A percentile compares a stretch with the other conserved stretches of the same genome.
phyloP scores from a whole-genome alignment of 2,797 vertebrate species.

The Bovichtus variegatus region DNA sequence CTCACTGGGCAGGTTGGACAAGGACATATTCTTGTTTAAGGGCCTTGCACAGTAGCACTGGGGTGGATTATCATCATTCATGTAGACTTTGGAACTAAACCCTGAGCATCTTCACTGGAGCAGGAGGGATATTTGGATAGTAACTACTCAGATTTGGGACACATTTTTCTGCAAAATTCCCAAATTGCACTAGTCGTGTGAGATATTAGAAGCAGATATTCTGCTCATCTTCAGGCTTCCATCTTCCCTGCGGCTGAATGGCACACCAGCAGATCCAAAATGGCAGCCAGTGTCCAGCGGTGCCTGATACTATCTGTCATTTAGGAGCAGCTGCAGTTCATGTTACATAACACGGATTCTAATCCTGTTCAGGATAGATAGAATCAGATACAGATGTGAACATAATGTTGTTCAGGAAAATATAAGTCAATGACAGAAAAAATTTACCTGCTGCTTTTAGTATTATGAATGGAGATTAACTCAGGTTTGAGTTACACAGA shows the following conservation, averaged over 20 bases:
- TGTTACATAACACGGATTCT: conserved; percentile 30
- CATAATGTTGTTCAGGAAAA: not conserved
- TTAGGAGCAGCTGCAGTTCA: conserved; percentile 55
- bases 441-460: not conserved
- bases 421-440: not conserved
- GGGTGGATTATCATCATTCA: not conserved
- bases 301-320: conserved; percentile 52
- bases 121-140: not conserved
- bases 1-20: not conserved
- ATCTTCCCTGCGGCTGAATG: conserved; percentile 59
- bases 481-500: not conserved
- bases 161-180: not conserved
- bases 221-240: conserved; percentile 22
- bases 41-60: not conserved
- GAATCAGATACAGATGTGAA: not conserved
- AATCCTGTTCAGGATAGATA: not conserved
- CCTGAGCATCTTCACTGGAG: not conserved
- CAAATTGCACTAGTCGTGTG: not conserved
- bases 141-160: conserved; percentile 1
- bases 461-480: not conserved
- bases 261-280: conserved; percentile 61
- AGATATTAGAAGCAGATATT: conserved; percentile 20
- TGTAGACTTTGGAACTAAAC: not conserved
- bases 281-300: conserved; percentile 62
- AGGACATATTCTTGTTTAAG: not conserved